Evolutionary conservation across 2,888 invertebrate species (phyloP), one percentile per base, ranked within the genome.

Genomic region (Diloba caeruleocephala): DNA sequence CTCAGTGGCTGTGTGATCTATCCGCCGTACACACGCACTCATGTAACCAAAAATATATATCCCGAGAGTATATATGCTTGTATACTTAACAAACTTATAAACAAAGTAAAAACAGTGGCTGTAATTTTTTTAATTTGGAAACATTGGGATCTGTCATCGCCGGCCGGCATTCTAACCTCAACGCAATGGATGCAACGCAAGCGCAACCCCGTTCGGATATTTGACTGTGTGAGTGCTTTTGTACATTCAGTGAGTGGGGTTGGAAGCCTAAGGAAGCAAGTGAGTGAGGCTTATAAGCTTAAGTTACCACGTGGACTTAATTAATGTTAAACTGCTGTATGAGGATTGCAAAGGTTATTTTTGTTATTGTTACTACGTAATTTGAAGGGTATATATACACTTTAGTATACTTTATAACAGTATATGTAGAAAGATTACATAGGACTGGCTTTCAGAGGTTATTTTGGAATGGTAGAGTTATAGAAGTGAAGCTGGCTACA

Each of bases 1-100:
- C 89, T 92, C 93, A 93, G 93, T 93, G 88, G 80, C 83, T 66
- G 82, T 81, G 91, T 92, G 91, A 88, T 88, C 92, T 91, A 93
- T 89, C 82, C 84, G 87, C 81, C 72, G 90, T 83, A 84, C 87
- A 92, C 90, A 93, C 93, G 93, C 92, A 85, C 86, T 79, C 81
- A 87, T 85, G 84, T 79, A 76, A 82, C 82, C 79, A 62, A 62
- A 73, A 62, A 55, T 49, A 45, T n/a, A n/a, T 38, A 60, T 45
- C 31, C 57, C 42, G 39, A 49, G 31, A 25, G 33, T 64, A 58
- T 50, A 13, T 49, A 55, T 37, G 37, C 31, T 43, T 36, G 15
- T 26, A 29, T 8, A 46, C 15, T 28, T 42, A 45, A 36, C 33
- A 54, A 46, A 41, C 44, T 43, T 50, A 33, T 8, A 43, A 13